Base-by-base conservation (phyloP, 2,797 vertebrate species). In the Erethizon dorsatum region DNA sequence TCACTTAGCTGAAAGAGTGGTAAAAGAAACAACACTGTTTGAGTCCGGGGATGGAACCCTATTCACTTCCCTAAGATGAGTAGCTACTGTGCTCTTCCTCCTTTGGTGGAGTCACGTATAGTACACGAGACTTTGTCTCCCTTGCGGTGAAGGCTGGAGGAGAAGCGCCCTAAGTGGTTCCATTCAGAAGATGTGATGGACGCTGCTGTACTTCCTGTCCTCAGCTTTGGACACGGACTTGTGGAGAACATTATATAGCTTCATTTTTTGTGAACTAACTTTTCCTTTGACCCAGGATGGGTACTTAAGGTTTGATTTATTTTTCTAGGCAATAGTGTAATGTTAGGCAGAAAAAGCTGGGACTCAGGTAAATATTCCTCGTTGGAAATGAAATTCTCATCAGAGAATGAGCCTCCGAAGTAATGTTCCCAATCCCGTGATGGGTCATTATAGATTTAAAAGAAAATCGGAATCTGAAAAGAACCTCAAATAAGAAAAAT, bases 111-210 rank as follows among this genome's bases (percentile, higher is more conserved):
- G 13, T 97, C 22, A 63, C 45, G 83, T 57, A 31, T 59, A 92
- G 67, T 41, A 59, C 88, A 88, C 77, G 92, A 89, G 88, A 97
- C 54, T 97, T 87, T 78, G 11, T 56, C 97, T 97, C 97, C 94
- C 28, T 37, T 87, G 91, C 59, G 96, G 94, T 52, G 45, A 6
- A 95, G 77, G 71, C 92, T 96, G 85, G 69, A 94, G 89, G 61
- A 96, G 79, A 95, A 93, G 52, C 88, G 78, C 73, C 45, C 56
- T 22, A 91, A 52, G 18, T 90, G 84, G 57, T 96, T 91, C 54
- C 54, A 3, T 90, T 90, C 31, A 63, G 77, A 96, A 93, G 69
- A 91, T 88, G 41, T 28, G 77, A 92, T 92, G 24, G 59, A 95
- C 75, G 83, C 75, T 92, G 54, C 65, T 57, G 56, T 95, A 56